Evolutionary conservation across 2,888 invertebrate species (phyloP).

Genomic region (Campoplex nolae): DNA sequence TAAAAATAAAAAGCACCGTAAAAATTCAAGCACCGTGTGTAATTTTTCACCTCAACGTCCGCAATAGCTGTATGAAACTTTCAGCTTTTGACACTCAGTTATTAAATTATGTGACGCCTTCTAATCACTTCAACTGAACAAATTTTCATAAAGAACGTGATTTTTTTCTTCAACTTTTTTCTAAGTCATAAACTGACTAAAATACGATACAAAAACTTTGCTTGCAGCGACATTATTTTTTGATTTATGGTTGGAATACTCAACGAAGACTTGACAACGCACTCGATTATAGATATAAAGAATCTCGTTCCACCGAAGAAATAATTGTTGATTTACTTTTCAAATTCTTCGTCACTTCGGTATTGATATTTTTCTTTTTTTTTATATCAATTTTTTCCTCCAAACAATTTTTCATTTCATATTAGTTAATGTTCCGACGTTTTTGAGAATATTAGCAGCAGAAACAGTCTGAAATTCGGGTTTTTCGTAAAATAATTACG

Average conservation of each 20-base stretch:
- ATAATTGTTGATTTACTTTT: no score
- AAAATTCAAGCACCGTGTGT: no score
- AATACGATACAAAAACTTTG: not conserved
- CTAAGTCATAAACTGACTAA: not conserved
- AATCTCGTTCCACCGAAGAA: not conserved
- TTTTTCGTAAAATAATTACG: not conserved
- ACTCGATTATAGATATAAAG: not conserved
- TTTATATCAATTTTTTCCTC: no score
- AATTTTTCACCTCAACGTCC: no score
- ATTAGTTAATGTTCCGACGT: no score
- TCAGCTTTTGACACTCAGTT: not conserved
- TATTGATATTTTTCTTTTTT: no score
- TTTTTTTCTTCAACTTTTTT: no score
- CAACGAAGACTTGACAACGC: not conserved
- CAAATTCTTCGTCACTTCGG: not conserved
- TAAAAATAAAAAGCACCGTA: not conserved
- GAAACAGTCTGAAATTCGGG: not conserved
- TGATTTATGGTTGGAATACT: not conserved
- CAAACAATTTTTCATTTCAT: no score
- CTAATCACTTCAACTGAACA: not conserved
- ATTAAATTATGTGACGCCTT: not conserved
- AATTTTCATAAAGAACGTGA: not conserved
- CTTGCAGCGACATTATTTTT: not conserved
- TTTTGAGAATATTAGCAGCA: no score
- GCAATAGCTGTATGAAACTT: not conserved